Conservation (phyloP, 1,140 invertebrate genomes). For the Dermatophagoides farinae region DNA sequence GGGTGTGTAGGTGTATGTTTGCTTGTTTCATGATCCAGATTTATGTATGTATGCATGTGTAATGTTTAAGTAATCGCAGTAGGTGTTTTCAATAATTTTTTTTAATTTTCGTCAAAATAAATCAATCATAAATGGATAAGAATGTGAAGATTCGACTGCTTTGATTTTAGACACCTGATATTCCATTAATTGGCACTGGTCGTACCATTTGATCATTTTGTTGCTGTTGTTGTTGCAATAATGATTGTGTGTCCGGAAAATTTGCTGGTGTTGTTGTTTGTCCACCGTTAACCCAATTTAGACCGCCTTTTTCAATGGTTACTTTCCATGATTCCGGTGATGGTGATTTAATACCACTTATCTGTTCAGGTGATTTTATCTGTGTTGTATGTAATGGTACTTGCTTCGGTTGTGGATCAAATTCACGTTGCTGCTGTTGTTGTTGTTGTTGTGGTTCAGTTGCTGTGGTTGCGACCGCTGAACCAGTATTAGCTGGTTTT, state of each 20-base stretch:
- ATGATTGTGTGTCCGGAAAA: not conserved
- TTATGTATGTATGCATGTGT: too few species aligned
- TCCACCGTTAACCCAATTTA: constrained; percentile 20
- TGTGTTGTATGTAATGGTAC: constrained; percentile 39
- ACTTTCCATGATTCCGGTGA: constrained; percentile 85
- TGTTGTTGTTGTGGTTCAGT: not conserved
- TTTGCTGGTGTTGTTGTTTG: constrained; percentile 8
- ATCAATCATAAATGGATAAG: too few species aligned
- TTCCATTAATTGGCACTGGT: constrained; percentile 1
- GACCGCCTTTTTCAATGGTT: constrained; percentile 54
- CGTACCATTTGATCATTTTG: not conserved
- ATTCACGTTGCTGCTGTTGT: not conserved
- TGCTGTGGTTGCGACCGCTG: not conserved
- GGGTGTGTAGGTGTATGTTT: too few species aligned
- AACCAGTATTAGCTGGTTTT: not conserved
- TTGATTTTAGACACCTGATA: too few species aligned
- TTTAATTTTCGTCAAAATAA: too few species aligned
- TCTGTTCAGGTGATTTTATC: constrained; percentile 72
- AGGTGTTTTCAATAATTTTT: too few species aligned
- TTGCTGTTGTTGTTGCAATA: too few species aligned
- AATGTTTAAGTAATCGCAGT: too few species aligned
- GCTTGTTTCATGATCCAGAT: too few species aligned
- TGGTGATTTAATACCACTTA: constrained; percentile 54
- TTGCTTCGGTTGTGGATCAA: not conserved
- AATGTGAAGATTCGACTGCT: too few species aligned